Evolutionary conservation across 2,888 invertebrate species (phyloP).

Genomic region (Panopea generosa): DNA sequence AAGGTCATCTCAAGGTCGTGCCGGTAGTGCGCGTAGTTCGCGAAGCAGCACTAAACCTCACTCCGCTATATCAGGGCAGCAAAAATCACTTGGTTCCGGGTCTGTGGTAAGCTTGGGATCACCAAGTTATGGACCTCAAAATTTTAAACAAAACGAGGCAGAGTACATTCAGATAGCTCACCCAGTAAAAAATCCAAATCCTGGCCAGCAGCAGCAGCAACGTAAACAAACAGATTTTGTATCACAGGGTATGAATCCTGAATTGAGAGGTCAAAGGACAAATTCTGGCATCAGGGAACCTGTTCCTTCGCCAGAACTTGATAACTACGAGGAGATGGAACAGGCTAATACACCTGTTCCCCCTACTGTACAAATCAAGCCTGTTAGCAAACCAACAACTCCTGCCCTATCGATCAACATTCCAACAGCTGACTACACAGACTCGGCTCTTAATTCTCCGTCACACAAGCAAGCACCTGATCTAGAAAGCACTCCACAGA

Average conservation of each 20-base stretch:
- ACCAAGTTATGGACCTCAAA: constrained; percentile 7
- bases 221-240: constrained; percentile 49
- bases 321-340: constrained; percentile 28
- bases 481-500: constrained; percentile 39
- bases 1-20: constrained; percentile 29
- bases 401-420: constrained; percentile 74
- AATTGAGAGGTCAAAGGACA: constrained; percentile 26
- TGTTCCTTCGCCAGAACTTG: constrained; percentile 63
- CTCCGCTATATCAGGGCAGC: constrained; percentile 51
- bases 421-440: constrained; percentile 77
- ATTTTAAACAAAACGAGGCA: constrained; percentile 62
- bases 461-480: constrained; percentile 30
- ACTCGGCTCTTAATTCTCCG: constrained; percentile 69
- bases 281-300: constrained; percentile 64
- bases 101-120: constrained; percentile 39
- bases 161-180: constrained; percentile 79
- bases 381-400: constrained; percentile 38
- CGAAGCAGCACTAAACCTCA: constrained; percentile 38
- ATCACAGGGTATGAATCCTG: constrained; percentile 15
- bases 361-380: constrained; percentile 36
- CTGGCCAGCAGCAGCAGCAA: constrained; percentile 43
- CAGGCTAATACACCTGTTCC: constrained; percentile 25
- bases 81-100: constrained; percentile 42
- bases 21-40: constrained; percentile 53
- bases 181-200: constrained; percentile 70